These are phyloP conservation scores for Invenusta paracnida DNA, from an alignment of 2,888 invertebrate genomes.

Conservation along the genomic window DNA sequence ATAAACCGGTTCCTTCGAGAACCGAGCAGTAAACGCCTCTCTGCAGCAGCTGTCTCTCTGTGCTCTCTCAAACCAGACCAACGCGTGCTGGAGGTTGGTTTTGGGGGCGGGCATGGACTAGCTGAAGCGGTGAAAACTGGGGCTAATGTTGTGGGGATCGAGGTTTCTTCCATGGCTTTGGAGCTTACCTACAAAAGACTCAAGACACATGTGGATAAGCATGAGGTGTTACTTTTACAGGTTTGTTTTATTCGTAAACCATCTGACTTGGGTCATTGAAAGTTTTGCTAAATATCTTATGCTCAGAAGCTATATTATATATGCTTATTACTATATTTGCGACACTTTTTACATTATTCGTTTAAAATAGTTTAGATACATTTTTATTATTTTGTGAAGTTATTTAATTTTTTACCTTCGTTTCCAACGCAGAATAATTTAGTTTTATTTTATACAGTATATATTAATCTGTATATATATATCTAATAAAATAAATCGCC, in stretches of 20 bases:
- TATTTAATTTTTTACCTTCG: no score
- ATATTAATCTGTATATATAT: no score
- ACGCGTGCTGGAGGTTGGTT: slow-evolving; percentile 52
- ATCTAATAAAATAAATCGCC: no score
- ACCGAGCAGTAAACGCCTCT: not conserved
- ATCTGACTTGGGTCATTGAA: no score
- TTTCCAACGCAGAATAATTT: no score
- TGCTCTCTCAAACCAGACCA: slow-evolving; percentile 50
- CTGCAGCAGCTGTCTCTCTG: slow-evolving; percentile 47
- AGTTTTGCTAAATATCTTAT: no score
- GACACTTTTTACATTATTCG: no score
- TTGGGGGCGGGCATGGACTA: slow-evolving; percentile 51
- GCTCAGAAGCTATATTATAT: no score
- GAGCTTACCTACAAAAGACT: not conserved
- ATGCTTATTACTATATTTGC: no score
- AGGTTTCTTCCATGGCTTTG: not conserved
- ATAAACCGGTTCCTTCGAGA: not conserved
- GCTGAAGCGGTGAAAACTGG: slow-evolving; percentile 46
- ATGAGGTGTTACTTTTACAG: not conserved
- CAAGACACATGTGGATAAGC: not conserved
- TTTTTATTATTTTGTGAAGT: no score
- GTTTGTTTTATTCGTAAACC: not conserved
- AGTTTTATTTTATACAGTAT: no score
- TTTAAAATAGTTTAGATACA: no score
- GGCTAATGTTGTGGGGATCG: not conserved